These are phyloP conservation scores for Iselma pallidipennis DNA, from an alignment of 2,888 invertebrate genomes.

Conservation along the genomic window DNA sequence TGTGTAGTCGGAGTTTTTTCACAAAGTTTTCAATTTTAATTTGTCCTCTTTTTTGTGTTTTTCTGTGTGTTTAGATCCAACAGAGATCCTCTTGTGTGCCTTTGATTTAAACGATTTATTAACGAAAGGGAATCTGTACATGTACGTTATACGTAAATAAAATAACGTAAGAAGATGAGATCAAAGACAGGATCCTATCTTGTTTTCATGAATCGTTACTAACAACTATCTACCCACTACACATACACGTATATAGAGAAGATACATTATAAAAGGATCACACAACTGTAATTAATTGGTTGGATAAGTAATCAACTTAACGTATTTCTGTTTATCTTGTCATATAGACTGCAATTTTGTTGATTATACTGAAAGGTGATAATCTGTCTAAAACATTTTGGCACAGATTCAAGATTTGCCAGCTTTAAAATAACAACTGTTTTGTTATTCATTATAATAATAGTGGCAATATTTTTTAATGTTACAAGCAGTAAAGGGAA, in stretches of 20 bases:
- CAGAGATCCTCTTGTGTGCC: not conserved
- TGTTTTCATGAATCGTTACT: not conserved
- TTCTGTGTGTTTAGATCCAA: not conserved
- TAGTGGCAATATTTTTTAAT: not conserved
- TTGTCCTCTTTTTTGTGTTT: not conserved
- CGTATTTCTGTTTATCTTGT: no score
- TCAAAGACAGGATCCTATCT: not conserved
- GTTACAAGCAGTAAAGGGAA: no score
- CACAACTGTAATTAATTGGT: not conserved
- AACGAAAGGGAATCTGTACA: not conserved
- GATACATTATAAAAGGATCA: no score
- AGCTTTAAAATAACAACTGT: not conserved
- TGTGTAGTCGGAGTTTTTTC: not conserved
- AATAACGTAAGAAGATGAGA: not conserved
- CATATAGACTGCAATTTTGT: no score
- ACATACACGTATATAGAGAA: no score
- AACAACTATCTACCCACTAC: not conserved
- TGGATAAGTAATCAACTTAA: no score
- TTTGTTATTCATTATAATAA: not conserved
- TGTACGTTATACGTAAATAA: not conserved
- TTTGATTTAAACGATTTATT: not conserved
- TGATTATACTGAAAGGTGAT: no score
- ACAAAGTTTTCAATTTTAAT: not conserved
- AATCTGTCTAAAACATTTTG: no score
- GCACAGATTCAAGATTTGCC: no score